phyloP scores from a whole-genome alignment of 2,113 vertebrate species.

The Thalassarche chlororhynchos region DNA sequence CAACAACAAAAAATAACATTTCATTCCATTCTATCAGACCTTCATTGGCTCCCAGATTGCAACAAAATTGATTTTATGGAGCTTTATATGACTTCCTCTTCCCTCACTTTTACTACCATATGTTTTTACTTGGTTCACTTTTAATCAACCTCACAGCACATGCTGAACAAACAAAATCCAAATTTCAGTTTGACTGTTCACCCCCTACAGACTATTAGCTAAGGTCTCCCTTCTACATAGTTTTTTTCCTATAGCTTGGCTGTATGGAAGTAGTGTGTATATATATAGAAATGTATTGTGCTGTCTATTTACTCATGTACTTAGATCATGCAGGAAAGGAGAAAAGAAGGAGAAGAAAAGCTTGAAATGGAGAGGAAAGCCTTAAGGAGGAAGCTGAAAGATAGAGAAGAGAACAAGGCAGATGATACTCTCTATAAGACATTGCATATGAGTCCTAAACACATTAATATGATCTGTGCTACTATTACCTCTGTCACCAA shows the following conservation, averaged over 20 bases:
- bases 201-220: background rate
- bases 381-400: background rate
- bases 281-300: background rate
- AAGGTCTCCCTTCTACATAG: background rate
- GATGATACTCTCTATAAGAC: background rate
- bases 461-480: background rate
- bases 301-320: background rate
- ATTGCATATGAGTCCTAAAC: background rate
- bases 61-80: conserved; percentile 5
- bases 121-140: conserved; percentile 3
- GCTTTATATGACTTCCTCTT: background rate
- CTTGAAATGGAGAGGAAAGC: background rate
- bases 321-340: background rate
- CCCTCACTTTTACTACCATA: conserved; percentile 2
- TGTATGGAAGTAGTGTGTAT: background rate
- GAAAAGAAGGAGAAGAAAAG: background rate
- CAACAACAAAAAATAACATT: background rate
- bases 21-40: background rate
- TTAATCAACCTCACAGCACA: conserved; percentile 15
- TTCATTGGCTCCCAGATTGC: conserved; percentile 1
- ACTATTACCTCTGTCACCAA: background rate
- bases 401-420: background rate
- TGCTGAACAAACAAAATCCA: conserved; percentile 16
- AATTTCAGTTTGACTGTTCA: conserved; percentile 3
- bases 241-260: background rate